These are phyloP conservation scores for Bombus superbus DNA, from an alignment of 1,140 invertebrate species.

Conservation along the genomic window DNA sequence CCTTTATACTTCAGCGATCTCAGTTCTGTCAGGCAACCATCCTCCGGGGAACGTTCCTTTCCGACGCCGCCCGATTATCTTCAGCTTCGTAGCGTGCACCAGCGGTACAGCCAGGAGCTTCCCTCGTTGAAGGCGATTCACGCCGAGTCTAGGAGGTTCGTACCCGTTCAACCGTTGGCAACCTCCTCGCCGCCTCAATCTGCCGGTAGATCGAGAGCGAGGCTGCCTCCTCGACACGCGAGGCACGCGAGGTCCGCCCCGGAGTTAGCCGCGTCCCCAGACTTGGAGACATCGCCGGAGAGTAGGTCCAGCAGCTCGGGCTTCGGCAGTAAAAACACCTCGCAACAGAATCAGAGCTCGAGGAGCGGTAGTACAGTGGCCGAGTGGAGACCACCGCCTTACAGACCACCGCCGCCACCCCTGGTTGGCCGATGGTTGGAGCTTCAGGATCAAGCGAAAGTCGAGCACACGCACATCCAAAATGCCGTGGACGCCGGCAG, in stretches of 20 bases:
- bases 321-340: slow-evolving; percentile 96
- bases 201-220: slow-evolving; percentile 81
- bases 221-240: slow-evolving; percentile 85
- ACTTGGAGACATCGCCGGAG: slow-evolving; percentile 91
- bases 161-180: slow-evolving; percentile 84
- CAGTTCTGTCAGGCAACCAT: slow-evolving; percentile 92
- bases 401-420: slow-evolving; percentile 87
- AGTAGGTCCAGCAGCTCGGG: slow-evolving; percentile 93
- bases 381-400: slow-evolving; percentile 90
- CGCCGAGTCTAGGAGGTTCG: slow-evolving; percentile 86
- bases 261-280: slow-evolving; percentile 85
- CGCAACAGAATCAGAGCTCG: slow-evolving; percentile 89
- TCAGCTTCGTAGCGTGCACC: slow-evolving; percentile 86
- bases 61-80: slow-evolving; percentile 87
- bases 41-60: slow-evolving; percentile 90
- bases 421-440: slow-evolving; percentile 86
- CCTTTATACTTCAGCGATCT: slow-evolving; percentile 91
- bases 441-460: slow-evolving; percentile 78
- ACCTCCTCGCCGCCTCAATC: slow-evolving; percentile 81
- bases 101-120: slow-evolving; percentile 88
- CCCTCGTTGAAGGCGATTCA: slow-evolving; percentile 89
- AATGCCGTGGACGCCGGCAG: slow-evolving; percentile 90
- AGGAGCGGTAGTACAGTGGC: slow-evolving; percentile 88
- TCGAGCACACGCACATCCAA: slow-evolving; percentile 58
- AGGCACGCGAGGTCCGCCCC: slow-evolving; percentile 86